Base-by-base conservation (phyloP, 2,797 vertebrate species). In the Eurystomus glaucurus region DNA sequence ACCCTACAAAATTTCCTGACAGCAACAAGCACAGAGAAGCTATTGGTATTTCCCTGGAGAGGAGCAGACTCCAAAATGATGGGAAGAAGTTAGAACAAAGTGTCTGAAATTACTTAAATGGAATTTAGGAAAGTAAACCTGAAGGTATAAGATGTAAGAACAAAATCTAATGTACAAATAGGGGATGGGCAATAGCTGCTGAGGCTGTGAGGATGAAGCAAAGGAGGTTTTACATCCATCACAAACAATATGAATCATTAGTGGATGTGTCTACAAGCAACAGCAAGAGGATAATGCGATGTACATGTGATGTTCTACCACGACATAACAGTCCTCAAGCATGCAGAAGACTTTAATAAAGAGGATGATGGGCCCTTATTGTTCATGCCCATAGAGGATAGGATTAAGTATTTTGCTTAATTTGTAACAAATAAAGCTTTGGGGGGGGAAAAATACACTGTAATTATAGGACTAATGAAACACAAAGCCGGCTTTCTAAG, bases 401-500 rank as follows among this genome's bases (percentile, higher is more conserved):
- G 35, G 43, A 94, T 91, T 87, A 87, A 89, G 48, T 41, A 52
- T 89, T 95, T 91, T 62, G 64, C 48, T 88, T 85, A 93, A 93
- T 91, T 85, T 92, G 86, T 39, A 82, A 85, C 66, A 88, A 88
- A 66, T 66, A 87, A 95, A 93, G 71, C 55, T 58, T 89, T 61
- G 52, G 37, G 52, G 18, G n/a, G 20, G 0, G 8, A 3, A 39
- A 55, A n/a, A 62, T 10, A 3, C 21, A 20, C 17, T 17, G 35
- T 45, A 94, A 94, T 95, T 91, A 89, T 14, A 91, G 64, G 58
- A 74, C 74, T 77, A 91, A 80, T 8, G 25, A 87, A 94, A 89
- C 46, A 93, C 81, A 91, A 92, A 93, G 55, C 58, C 82, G 55
- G 15, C 51, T 91, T 93, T 85, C 74, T 64, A 79, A 93, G 55